These are phyloP conservation scores for Gymnoscopelus microlampas DNA, from an alignment of 2,797 vertebrate species.

Conservation along the genomic window DNA sequence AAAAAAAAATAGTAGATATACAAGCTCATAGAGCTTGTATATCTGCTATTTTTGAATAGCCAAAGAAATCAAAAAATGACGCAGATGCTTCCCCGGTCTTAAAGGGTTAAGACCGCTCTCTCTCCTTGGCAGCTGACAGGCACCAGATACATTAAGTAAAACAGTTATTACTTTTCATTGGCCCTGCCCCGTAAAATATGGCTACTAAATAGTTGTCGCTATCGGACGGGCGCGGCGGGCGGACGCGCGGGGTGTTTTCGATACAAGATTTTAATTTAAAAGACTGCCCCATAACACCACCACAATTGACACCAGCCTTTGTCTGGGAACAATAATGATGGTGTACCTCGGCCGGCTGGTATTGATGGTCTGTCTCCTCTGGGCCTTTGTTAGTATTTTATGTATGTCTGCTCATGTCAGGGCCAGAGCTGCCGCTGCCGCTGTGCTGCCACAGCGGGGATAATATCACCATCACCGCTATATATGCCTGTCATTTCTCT, in stretches of 20 bases:
- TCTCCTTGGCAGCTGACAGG: conserved; percentile 90
- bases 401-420: conserved; percentile 87
- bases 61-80: no score
- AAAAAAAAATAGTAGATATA: no score
- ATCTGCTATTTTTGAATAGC: no score
- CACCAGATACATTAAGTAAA: conserved; percentile 98
- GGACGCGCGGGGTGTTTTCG: conserved; percentile 68
- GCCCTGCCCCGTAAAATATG: conserved; percentile 90
- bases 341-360: conserved; percentile 88
- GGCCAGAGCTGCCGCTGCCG: conserved; percentile 63
- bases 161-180: conserved; percentile 98
- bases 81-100: no score
- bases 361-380: conserved; percentile 93
- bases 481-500: neutral
- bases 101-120: conserved; percentile 82
- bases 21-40: no score
- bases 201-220: conserved; percentile 93
- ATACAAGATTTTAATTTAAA: conserved; percentile 99
- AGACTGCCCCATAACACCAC: conserved; percentile 88
- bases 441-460: conserved; percentile 77
- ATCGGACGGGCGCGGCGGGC: conserved; percentile 82
- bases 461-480: conserved; percentile 79
- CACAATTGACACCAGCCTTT: conserved; percentile 92
- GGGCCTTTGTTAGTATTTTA: conserved; percentile 87
- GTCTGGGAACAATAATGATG: conserved; percentile 89